phyloP scores from a whole-genome alignment of 2,113 vertebrate species.

The Thunnus thynnus region DNA sequence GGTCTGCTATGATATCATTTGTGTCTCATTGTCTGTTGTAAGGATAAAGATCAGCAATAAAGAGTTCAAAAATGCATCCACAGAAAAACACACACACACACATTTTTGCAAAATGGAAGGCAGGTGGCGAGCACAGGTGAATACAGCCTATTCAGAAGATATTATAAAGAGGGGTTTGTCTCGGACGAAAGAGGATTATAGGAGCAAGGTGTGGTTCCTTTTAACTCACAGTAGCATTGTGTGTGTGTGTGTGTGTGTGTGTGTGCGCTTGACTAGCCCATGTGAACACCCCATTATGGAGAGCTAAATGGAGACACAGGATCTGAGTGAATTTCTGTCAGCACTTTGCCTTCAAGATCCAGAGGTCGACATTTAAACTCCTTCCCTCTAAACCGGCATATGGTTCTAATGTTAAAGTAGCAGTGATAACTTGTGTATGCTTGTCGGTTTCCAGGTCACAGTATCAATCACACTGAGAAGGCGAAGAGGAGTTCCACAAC shows the following conservation, averaged over 20 bases:
- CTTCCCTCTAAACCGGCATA: neutral
- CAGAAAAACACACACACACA: slow-evolving; percentile 13
- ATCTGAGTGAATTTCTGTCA: slow-evolving; percentile 36
- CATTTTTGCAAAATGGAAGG: slow-evolving; percentile 27
- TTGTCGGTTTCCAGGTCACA: slow-evolving; percentile 34
- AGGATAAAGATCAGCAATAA: neutral
- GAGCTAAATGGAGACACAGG: slow-evolving; percentile 45
- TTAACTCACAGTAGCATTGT: slow-evolving; percentile 43
- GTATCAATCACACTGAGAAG: slow-evolving; percentile 30
- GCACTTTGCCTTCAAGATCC: slow-evolving; percentile 26
- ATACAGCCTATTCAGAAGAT: slow-evolving; percentile 63
- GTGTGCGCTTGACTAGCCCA: slow-evolving; percentile 22
- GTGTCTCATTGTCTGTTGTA: neutral
- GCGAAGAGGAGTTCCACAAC: slow-evolving; percentile 15
- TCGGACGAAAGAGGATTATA: slow-evolving; percentile 66
- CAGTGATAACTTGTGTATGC: slow-evolving; percentile 33
- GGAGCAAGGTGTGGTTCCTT: slow-evolving; percentile 74
- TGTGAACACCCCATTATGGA: slow-evolving; percentile 39
- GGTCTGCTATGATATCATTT: neutral
- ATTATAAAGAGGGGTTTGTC: slow-evolving; percentile 71
- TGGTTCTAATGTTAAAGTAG: slow-evolving; percentile 16
- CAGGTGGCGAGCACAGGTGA: slow-evolving; percentile 70
- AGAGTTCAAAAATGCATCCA: slow-evolving; percentile 7
- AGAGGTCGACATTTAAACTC: slow-evolving; percentile 13
- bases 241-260: slow-evolving; percentile 39